Evolutionary conservation across 2,797 vertebrate species (phyloP).

Genomic region (Pitangus sulphuratus): DNA sequence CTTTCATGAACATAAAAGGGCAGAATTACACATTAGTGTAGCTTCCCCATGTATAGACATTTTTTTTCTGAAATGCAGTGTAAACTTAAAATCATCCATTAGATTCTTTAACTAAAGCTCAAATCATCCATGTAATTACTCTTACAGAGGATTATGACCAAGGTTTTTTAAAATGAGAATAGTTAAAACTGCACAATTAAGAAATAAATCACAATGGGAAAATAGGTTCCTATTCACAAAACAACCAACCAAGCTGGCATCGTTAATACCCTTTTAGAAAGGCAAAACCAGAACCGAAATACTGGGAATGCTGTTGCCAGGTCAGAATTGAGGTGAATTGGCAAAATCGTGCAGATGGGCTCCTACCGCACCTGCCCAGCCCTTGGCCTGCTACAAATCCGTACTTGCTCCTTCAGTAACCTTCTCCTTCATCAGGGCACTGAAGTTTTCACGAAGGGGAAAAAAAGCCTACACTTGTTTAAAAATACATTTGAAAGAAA

Average conservation of each 20-base stretch:
- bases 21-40: constrained; percentile 62
- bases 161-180: neutral
- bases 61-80: constrained; percentile 27
- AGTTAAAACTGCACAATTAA: constrained; percentile 36
- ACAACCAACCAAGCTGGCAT: neutral
- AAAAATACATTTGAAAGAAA: neutral
- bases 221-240: constrained; percentile 1
- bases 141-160: neutral
- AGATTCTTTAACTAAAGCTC: constrained; percentile 11
- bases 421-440: neutral
- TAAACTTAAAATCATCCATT: constrained; percentile 14
- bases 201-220: constrained; percentile 18
- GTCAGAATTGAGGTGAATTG: neutral
- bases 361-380: neutral
- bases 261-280: neutral
- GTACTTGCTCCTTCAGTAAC: neutral
- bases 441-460: neutral
- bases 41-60: constrained; percentile 51
- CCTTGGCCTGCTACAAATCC: neutral
- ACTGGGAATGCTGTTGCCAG: neutral
- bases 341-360: neutral
- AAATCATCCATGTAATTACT: neutral
- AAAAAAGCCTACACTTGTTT: neutral
- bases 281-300: constrained; percentile 8
- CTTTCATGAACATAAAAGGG: constrained; percentile 67